Evolutionary conservation across 2,113 vertebrate species (phyloP).

Genomic region (Elanoides forficatus): DNA sequence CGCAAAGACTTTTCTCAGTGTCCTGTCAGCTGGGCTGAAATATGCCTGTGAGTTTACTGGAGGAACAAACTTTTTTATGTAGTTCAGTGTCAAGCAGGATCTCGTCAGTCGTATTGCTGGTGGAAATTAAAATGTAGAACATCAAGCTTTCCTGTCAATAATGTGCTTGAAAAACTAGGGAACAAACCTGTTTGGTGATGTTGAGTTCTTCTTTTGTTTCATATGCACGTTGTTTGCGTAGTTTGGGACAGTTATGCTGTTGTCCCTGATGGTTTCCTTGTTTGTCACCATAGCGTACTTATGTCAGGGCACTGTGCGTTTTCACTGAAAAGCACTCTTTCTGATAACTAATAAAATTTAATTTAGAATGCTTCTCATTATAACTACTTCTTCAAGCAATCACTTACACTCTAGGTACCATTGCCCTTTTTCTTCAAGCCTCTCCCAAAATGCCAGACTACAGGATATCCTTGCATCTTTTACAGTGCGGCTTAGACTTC

Average conservation of each 20-base stretch:
- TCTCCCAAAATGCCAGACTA: not conserved
- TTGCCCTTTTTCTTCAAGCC: not conserved
- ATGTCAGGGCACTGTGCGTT: not conserved
- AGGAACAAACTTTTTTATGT: not conserved
- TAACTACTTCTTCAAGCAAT: not conserved
- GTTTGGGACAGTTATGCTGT: not conserved
- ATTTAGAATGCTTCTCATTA: not conserved
- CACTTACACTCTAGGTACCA: not conserved
- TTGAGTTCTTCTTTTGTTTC: not conserved
- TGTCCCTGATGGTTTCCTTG: not conserved
- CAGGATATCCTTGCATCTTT: constrained; percentile 62
- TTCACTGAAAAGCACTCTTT: not conserved
- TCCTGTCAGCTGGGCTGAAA: not conserved
- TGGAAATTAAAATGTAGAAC: not conserved
- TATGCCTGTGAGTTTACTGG: not conserved
- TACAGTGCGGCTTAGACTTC: constrained; percentile 47
- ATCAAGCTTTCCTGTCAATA: fast-evolving
- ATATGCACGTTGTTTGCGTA: fast-evolving
- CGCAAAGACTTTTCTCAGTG: not conserved
- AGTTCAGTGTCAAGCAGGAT: not conserved
- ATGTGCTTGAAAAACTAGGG: not conserved
- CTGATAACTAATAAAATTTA: not conserved
- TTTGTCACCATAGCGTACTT: fast-evolving
- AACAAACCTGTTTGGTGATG: fast-evolving
- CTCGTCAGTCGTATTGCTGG: not conserved